A percentile compares a stretch with the other conserved stretches of the same genome.
These are phyloP conservation scores for Xiphorhynchus erythropygius DNA, from an alignment of 2,797 vertebrate genomes.

Conservation along the genomic window DNA sequence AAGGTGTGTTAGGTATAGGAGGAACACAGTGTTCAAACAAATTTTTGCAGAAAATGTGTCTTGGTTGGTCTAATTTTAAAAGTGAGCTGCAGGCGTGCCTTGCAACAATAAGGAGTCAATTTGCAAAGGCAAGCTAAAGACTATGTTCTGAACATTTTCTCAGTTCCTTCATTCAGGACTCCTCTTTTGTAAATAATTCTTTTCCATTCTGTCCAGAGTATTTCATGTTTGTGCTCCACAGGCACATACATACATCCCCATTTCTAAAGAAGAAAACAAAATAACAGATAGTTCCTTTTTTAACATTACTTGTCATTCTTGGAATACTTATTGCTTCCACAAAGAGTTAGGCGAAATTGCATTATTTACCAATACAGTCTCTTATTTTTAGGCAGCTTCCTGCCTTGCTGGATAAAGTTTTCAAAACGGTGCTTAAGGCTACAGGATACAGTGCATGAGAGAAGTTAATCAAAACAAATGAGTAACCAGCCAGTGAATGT, in stretches of 20 bases:
- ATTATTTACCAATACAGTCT: not conserved
- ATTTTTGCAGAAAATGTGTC: not conserved
- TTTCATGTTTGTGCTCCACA: not conserved
- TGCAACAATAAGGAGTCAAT: not conserved
- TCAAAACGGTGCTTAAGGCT: not conserved
- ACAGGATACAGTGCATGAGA: not conserved
- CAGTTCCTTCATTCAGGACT: not conserved
- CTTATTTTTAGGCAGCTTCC: not conserved
- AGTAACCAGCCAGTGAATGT: not conserved
- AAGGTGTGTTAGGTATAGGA: not conserved
- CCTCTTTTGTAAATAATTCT: not conserved
- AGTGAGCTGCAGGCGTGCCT: not conserved
- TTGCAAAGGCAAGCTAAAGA: not conserved
- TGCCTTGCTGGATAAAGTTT: not conserved
- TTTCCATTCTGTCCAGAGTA: not conserved
- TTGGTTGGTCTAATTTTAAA: not conserved
- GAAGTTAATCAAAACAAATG: not conserved
- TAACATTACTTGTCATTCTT: not conserved
- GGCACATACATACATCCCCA: not conserved
- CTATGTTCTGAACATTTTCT: not conserved
- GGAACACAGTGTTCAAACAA: not conserved
- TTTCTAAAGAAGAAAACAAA: not conserved
- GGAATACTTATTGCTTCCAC: not conserved
- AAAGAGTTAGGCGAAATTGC: not conserved
- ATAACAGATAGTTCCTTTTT: not conserved